phyloP scores from a whole-genome alignment of 92 coral and sea anemone genomes.

The Parazoanthus atlanticus region DNA sequence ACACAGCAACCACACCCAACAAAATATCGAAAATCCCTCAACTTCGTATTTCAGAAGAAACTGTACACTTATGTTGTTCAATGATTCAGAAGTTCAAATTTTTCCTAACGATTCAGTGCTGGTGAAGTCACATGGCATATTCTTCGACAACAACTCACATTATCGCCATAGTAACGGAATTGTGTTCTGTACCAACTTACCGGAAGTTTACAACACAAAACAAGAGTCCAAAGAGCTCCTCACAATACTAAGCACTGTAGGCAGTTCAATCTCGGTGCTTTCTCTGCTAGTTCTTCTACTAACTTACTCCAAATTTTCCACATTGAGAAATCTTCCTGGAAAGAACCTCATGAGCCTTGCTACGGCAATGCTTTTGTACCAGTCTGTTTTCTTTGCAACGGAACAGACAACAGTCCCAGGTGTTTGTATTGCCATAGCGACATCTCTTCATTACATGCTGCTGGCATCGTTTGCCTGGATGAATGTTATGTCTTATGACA shows the following conservation, averaged over 20 bases:
- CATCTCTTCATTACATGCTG: not conserved
- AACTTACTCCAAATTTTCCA: not conserved
- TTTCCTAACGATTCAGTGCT: not conserved
- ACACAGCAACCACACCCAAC: not conserved
- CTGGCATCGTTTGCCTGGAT: constrained; percentile 14
- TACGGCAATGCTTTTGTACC: not conserved
- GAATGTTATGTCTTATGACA: constrained; percentile 4
- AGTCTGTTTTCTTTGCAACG: not conserved
- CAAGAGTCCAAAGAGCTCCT: not conserved
- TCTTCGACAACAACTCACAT: not conserved
- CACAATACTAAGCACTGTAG: not conserved
- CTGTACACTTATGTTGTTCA: not conserved
- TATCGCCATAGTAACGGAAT: not conserved
- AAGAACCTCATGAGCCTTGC: constrained; percentile 14
- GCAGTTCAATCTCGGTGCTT: not conserved
- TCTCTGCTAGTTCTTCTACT: constrained; percentile 10
- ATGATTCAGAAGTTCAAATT: not conserved
- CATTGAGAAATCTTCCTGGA: not conserved
- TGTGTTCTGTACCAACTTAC: not conserved
- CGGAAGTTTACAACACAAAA: not conserved
- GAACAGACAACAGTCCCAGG: not conserved
- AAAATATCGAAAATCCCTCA: not conserved
- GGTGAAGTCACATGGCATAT: not conserved
- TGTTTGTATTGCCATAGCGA: not conserved
- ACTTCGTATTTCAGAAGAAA: not conserved